These are phyloP conservation scores for Crossaster papposus DNA, from an alignment of 53 echinoderm and acorn worm species.

Conservation along the genomic window DNA sequence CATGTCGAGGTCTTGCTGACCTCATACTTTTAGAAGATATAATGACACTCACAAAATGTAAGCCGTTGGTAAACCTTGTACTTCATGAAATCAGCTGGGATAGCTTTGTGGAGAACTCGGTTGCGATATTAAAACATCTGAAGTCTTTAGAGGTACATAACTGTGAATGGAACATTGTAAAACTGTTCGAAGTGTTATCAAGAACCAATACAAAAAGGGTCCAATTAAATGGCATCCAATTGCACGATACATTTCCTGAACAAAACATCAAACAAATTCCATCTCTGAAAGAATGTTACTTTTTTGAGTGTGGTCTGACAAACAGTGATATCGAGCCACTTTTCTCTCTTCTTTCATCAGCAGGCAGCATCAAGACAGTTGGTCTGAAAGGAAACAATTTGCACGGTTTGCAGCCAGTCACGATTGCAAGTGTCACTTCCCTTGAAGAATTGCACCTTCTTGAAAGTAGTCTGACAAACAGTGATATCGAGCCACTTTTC, in stretches of 20 bases:
- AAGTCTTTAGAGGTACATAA: not conserved
- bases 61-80: not conserved
- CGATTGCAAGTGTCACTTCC: too few species aligned
- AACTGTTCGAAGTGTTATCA: not conserved
- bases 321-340: not conserved
- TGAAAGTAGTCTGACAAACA: too few species aligned
- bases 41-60: not conserved
- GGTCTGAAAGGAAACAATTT: conserved; percentile 15
- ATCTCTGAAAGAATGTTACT: not conserved
- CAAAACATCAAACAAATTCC: not conserved
- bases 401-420: not conserved
- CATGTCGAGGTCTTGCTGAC: not conserved
- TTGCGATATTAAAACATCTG: not conserved
- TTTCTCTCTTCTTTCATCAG: conserved; percentile 12
- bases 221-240: too few species aligned
- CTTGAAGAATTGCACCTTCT: too few species aligned
- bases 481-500: too few species aligned
- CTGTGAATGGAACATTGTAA: not conserved
- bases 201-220: not conserved
- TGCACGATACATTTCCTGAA: too few species aligned
- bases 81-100: not conserved
- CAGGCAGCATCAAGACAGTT: not conserved
- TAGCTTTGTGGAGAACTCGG: not conserved
- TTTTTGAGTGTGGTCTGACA: not conserved
- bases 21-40: conserved; percentile 2